Percentiles rank a stretch among this genome's conserved stretches.
phyloP scores from a whole-genome alignment of 2,888 invertebrate genomes.

The Timema podura region DNA sequence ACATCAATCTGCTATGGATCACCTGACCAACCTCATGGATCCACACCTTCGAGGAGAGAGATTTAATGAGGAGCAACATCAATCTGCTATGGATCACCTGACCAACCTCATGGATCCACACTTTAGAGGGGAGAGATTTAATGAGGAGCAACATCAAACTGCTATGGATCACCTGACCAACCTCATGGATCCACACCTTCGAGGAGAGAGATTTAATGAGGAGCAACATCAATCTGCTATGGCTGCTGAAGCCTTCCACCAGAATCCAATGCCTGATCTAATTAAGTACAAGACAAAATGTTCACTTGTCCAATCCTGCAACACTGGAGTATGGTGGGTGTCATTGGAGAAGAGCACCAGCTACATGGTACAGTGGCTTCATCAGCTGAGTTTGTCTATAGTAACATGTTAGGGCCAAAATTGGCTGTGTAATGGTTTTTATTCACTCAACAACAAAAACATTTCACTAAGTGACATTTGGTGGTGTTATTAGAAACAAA shows the following conservation, averaged over 20 bases:
- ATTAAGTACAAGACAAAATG: not conserved
- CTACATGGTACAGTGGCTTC: not conserved
- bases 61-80: conserved; percentile 7
- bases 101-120: too few relatives aligned
- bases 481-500: too few relatives aligned
- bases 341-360: not conserved
- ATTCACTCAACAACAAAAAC: not conserved
- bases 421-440: not conserved
- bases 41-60: conserved; percentile 9
- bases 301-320: not conserved
- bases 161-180: too few relatives aligned
- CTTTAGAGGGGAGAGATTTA: conserved; percentile 6
- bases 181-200: not conserved
- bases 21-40: conserved; percentile 12
- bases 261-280: not conserved
- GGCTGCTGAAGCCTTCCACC: conserved; percentile 4
- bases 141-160: conserved; percentile 5
- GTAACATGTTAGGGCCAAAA: not conserved
- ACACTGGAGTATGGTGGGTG: conserved; percentile 11
- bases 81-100: not conserved
- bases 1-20: too few relatives aligned
- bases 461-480: too few relatives aligned
- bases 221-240: conserved; percentile 7
- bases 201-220: conserved; percentile 14
- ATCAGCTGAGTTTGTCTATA: conserved; percentile 1